These are phyloP conservation scores for Ectobius pallidus DNA, from an alignment of 2,888 invertebrate species.

Conservation along the genomic window DNA sequence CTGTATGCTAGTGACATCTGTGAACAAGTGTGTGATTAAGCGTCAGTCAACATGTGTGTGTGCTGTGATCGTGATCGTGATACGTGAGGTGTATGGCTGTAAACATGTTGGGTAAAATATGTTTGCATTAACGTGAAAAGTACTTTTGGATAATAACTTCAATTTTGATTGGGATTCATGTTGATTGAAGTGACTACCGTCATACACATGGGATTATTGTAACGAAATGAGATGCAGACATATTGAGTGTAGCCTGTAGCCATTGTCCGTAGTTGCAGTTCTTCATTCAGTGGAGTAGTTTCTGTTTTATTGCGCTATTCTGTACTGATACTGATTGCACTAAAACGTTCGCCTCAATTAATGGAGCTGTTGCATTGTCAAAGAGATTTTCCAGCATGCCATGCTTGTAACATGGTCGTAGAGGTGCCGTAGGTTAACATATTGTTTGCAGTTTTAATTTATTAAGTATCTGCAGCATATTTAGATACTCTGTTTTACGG, in stretches of 20 bases:
- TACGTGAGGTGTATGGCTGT: neutral
- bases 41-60: slow-evolving; percentile 41
- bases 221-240: too few species aligned
- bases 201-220: too few species aligned
- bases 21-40: slow-evolving; percentile 15
- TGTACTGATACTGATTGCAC: too few species aligned
- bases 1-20: slow-evolving; percentile 39
- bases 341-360: too few species aligned
- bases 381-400: slow-evolving; percentile 24
- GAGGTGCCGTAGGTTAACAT: slow-evolving; percentile 35
- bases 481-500: neutral
- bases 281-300: too few species aligned
- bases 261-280: neutral
- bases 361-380: slow-evolving; percentile 3
- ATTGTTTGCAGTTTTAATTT: slow-evolving; percentile 35
- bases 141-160: neutral
- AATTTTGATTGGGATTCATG: neutral
- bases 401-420: slow-evolving; percentile 40
- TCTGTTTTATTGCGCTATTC: too few species aligned
- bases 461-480: neutral
- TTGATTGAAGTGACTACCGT: too few species aligned
- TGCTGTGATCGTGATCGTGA: neutral
- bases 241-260: too few species aligned
- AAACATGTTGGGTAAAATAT: neutral
- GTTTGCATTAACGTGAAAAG: neutral